A percentile compares a stretch with the other conserved stretches of the same genome.
phyloP scores from a whole-genome alignment of 2,797 vertebrate genomes.

The Scomberomorus guttatus region DNA sequence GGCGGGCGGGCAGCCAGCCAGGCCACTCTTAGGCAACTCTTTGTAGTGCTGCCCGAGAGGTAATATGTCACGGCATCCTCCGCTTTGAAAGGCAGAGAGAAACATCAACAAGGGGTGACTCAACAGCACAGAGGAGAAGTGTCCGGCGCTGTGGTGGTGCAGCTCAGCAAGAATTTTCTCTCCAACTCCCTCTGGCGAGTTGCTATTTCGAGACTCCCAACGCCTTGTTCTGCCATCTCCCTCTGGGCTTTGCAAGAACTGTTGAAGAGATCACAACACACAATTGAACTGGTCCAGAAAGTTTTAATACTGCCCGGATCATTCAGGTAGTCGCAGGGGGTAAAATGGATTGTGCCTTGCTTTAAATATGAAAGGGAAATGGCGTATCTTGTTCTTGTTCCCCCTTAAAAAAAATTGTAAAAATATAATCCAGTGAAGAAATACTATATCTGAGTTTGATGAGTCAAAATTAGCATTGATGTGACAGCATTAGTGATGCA shows the following conservation, averaged over 20 bases:
- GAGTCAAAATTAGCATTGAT: constrained; percentile 24
- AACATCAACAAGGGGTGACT: constrained; percentile 76
- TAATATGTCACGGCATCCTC: constrained; percentile 75
- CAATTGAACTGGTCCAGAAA: constrained; percentile 59
- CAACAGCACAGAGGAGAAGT: constrained; percentile 58
- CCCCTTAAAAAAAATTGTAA: not conserved
- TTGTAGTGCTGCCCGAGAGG: constrained; percentile 68
- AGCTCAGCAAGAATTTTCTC: constrained; percentile 55
- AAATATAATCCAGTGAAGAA: constrained; percentile 25
- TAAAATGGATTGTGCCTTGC: constrained; percentile 34
- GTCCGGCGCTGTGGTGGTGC: constrained; percentile 57
- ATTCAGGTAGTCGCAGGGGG: constrained; percentile 53
- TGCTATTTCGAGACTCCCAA: constrained; percentile 77
- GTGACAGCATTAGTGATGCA: constrained; percentile 22
- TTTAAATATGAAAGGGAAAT: constrained; percentile 52
- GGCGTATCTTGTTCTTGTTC: constrained; percentile 8
- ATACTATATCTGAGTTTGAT: not conserved
- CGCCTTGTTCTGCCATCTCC: constrained; percentile 72
- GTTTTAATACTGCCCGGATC: constrained; percentile 49
- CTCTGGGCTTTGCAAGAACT: constrained; percentile 56
- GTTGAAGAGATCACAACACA: constrained; percentile 65
- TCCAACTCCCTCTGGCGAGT: constrained; percentile 74
- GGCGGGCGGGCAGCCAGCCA: constrained; percentile 48
- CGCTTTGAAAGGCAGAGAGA: constrained; percentile 60
- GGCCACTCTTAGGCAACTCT: constrained; percentile 64